Percentiles rank a stretch among this genome's conserved stretches.
Conservation (phyloP, 2,888 invertebrate genomes). For the Tupiocoris notatus region DNA sequence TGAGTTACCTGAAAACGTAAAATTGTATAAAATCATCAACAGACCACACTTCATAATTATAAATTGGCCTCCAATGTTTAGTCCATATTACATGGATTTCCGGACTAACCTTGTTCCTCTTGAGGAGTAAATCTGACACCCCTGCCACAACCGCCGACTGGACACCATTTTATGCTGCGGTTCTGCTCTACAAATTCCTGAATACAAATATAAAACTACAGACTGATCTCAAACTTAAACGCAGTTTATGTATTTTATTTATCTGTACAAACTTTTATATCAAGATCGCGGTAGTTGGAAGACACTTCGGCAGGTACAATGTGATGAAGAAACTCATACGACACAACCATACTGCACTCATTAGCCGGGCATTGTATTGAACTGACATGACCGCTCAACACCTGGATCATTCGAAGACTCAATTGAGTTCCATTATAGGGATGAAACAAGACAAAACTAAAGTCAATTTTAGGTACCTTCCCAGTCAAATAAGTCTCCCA, state of each 20-base stretch:
- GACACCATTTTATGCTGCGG: constrained; percentile 70
- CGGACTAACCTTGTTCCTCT: constrained; percentile 13
- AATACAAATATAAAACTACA: neutral
- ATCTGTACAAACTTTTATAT: constrained; percentile 56
- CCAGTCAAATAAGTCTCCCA: constrained; percentile 65
- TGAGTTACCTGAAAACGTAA: neutral
- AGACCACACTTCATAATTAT: too few species aligned
- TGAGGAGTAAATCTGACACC: constrained; percentile 60
- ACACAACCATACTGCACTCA: constrained; percentile 15
- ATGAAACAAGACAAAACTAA: neutral
- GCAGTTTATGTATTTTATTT: too few species aligned
- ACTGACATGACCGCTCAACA: constrained; percentile 26
- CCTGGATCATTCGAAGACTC: too few species aligned
- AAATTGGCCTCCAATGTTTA: too few species aligned
- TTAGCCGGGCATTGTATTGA: constrained; percentile 31
- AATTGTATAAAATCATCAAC: too few species aligned
- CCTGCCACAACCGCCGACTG: constrained; percentile 65
- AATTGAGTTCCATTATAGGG: neutral
- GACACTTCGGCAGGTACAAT: constrained; percentile 27
- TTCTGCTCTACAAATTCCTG: constrained; percentile 64
- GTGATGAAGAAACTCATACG: constrained; percentile 28
- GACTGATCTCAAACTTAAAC: neutral
- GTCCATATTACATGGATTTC: too few species aligned
- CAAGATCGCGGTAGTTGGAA: constrained; percentile 19
- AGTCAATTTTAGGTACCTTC: constrained; percentile 2